These are phyloP conservation scores for Drosophila pandora DNA, from an alignment of 1,140 invertebrate genomes.

Conservation along the genomic window DNA sequence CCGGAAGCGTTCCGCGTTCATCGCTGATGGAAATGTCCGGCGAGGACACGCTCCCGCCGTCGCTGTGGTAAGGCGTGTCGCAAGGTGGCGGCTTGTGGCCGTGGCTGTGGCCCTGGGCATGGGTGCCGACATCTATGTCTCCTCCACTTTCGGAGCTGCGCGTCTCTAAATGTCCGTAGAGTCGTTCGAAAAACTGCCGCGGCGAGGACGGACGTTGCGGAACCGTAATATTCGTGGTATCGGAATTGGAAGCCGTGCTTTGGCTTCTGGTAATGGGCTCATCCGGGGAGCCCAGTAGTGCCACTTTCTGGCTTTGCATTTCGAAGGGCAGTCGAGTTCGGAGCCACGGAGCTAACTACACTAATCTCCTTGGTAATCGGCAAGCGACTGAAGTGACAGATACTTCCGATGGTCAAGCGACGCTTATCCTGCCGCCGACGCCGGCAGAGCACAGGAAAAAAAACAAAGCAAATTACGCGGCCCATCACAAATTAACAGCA, in stretches of 20 bases:
- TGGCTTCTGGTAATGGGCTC: conserved; percentile 13
- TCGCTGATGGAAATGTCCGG: conserved; percentile 80
- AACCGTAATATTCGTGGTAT: conserved; percentile 6
- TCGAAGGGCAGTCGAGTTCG: conserved; percentile 26
- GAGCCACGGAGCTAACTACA: conserved; percentile 24
- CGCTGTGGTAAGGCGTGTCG: conserved; percentile 75
- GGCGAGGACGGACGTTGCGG: conserved; percentile 85
- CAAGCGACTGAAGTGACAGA: conserved; percentile 56
- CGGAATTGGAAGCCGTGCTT: conserved; percentile 9
- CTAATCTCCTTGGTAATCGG: conserved; percentile 68
- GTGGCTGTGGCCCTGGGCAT: conserved; percentile 33
- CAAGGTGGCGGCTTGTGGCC: conserved; percentile 38
- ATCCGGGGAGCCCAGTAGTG: conserved; percentile 6
- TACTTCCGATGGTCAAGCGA: conserved; percentile 67
- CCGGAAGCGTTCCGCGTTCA: conserved; percentile 52
- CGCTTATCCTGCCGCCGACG: conserved; percentile 46
- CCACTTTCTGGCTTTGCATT: conserved; percentile 37
- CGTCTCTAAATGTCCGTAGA: conserved; percentile 85
- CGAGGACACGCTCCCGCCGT: conserved; percentile 72
- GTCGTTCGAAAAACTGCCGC: conserved; percentile 85
- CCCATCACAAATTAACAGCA: conserved; percentile 50
- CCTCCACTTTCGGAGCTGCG: conserved; percentile 60
- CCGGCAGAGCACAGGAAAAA: conserved; percentile 13
- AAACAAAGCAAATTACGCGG: conserved; percentile 52
- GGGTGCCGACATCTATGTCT: conserved; percentile 68